A percentile compares a stretch with the other conserved stretches of the same genome.
Evolutionary conservation across 2,113 vertebrate species (phyloP).

Genomic region (Plestiodon gilberti): DNA sequence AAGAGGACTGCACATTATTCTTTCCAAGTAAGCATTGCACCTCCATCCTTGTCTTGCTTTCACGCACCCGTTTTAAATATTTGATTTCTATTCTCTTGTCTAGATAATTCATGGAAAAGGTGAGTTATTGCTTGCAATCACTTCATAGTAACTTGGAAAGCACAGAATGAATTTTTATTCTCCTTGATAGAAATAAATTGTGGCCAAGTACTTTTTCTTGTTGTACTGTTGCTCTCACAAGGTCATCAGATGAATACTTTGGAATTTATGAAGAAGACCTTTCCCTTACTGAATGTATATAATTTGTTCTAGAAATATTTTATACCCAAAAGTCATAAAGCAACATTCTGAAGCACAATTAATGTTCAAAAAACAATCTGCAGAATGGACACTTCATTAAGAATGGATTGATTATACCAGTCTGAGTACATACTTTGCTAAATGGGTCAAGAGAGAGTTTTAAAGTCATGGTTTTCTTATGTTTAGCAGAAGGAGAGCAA

Average conservation of each 20-base stretch:
- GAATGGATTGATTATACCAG: background rate
- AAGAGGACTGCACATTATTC: background rate
- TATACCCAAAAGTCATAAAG: constrained; percentile 61
- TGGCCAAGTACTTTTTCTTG: constrained; percentile 50
- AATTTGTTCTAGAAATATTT: constrained; percentile 46
- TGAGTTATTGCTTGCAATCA: constrained; percentile 52
- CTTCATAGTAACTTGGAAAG: constrained; percentile 52
- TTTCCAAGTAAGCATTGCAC: constrained; percentile 19
- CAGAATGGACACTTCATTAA: constrained; percentile 21
- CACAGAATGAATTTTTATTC: constrained; percentile 59
- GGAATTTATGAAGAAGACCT: constrained; percentile 58
- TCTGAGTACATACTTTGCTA: background rate
- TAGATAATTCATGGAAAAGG: constrained; percentile 42
- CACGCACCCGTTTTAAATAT: constrained; percentile 29
- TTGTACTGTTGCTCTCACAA: constrained; percentile 40
- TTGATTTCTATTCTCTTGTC: constrained; percentile 50
- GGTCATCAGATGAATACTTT: constrained; percentile 47
- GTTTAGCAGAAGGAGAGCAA: too few relatives aligned
- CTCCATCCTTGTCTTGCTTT: background rate
- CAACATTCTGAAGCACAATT: constrained; percentile 59
- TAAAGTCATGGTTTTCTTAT: too few relatives aligned
- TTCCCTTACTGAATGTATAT: constrained; percentile 53
- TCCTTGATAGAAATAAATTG: constrained; percentile 55
- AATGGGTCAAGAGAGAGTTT: too few relatives aligned
- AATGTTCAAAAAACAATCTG: constrained; percentile 30